Evolutionary conservation across 2,888 invertebrate genomes (phyloP).

Genomic region (Margaritifera margaritifera): DNA sequence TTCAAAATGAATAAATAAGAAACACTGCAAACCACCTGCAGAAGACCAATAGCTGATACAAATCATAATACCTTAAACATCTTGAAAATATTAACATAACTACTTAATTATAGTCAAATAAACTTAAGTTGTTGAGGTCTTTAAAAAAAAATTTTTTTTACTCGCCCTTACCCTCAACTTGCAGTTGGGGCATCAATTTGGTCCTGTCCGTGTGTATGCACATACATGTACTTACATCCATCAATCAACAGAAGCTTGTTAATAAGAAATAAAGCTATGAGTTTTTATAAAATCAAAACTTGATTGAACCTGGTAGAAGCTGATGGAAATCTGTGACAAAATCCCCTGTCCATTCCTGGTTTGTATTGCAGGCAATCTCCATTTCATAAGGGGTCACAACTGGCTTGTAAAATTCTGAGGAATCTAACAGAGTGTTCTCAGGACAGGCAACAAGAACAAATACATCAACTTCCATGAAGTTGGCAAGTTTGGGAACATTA

Average conservation of each 20-base stretch:
- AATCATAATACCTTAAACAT: no score
- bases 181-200: no score
- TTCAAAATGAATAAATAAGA: no score
- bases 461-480: conserved; percentile 92
- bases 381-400: conserved; percentile 94
- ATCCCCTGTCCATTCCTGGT: conserved; percentile 74
- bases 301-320: conserved; percentile 78
- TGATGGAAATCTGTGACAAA: conserved; percentile 85
- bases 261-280: conserved; percentile 1
- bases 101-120: neutral
- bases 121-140: conserved; percentile 2
- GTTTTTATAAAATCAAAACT: no score
- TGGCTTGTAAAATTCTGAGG: conserved; percentile 90
- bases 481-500: conserved; percentile 94
- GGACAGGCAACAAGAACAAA: conserved; percentile 94
- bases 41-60: no score
- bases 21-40: no score
- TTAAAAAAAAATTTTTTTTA: conserved; percentile 1
- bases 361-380: conserved; percentile 80
- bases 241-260: neutral
- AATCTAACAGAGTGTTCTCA: conserved; percentile 86
- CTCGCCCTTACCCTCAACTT: no score
- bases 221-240: neutral
- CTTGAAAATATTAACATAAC: no score
- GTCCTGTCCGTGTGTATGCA: neutral